phyloP scores from a whole-genome alignment of 2,113 vertebrate genomes.

The Clarias gariepinus region DNA sequence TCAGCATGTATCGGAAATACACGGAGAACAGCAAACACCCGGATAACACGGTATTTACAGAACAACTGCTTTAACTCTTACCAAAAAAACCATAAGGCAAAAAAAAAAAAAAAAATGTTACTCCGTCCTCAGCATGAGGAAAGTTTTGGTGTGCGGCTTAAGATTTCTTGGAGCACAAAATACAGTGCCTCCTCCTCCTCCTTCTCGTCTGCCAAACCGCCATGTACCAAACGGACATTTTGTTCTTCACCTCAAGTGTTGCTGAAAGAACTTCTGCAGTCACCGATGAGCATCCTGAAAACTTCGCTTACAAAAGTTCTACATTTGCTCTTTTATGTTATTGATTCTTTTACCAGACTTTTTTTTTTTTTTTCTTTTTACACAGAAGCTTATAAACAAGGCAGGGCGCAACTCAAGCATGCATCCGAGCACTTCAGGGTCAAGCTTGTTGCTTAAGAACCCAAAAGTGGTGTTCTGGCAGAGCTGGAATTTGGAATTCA shows the following conservation, averaged over 20 bases:
- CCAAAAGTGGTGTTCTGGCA: neutral
- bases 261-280: slow-evolving; percentile 3
- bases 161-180: neutral
- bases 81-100: neutral
- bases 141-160: neutral
- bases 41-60: neutral
- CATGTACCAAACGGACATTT: slow-evolving; percentile 20
- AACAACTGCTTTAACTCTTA: slow-evolving; percentile 33
- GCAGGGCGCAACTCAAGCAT: neutral
- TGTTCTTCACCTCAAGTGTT: neutral
- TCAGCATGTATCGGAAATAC: slow-evolving; percentile 19
- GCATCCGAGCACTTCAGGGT: neutral
- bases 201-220: neutral
- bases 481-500: slow-evolving; percentile 14
- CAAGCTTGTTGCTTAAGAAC: neutral
- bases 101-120: neutral
- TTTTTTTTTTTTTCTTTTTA: neutral
- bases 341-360: neutral
- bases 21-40: neutral
- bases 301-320: neutral
- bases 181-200: neutral
- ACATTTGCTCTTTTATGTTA: neutral
- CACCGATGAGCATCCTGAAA: neutral
- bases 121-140: neutral
- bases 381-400: neutral